These are phyloP conservation scores for Dendrolimus kikuchii DNA, from an alignment of 1,140 invertebrate genomes.

Conservation along the genomic window DNA sequence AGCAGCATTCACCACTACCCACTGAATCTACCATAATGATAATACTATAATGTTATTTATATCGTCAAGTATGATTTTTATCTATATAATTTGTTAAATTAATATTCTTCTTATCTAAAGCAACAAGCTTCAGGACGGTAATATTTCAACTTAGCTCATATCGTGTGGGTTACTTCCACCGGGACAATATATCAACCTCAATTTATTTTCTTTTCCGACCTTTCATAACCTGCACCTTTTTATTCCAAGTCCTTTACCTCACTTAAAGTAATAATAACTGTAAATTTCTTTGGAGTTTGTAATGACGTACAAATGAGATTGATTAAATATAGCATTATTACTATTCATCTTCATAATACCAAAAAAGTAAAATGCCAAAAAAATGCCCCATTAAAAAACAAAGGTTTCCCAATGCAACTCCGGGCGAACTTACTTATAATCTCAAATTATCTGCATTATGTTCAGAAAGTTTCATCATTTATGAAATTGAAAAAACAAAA, in stretches of 20 bases:
- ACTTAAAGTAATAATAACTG: slow-evolving; percentile 8
- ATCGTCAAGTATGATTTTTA: background rate
- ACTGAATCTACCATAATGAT: no score
- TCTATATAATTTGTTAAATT: slow-evolving; percentile 10
- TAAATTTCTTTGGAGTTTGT: background rate
- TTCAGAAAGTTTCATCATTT: no score
- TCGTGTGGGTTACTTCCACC: slow-evolving; percentile 32
- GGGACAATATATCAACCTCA: slow-evolving; percentile 57
- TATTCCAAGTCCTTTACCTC: slow-evolving; percentile 20
- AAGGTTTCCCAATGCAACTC: no score
- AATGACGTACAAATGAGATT: background rate
- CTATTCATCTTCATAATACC: no score
- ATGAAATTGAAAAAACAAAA: no score
- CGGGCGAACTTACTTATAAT: no score
- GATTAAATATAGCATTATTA: no score
- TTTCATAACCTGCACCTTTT: slow-evolving; percentile 39
- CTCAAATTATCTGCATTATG: no score
- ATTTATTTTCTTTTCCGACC: slow-evolving; percentile 58
- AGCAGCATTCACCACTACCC: no score
- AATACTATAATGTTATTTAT: no score
- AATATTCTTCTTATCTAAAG: slow-evolving; percentile 16
- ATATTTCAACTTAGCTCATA: slow-evolving; percentile 50
- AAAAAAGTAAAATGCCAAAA: no score
- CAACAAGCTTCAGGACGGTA: slow-evolving; percentile 34
- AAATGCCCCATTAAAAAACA: no score